phyloP scores from a whole-genome alignment of 2,888 invertebrate genomes.

The Epsilonema sp. region DNA sequence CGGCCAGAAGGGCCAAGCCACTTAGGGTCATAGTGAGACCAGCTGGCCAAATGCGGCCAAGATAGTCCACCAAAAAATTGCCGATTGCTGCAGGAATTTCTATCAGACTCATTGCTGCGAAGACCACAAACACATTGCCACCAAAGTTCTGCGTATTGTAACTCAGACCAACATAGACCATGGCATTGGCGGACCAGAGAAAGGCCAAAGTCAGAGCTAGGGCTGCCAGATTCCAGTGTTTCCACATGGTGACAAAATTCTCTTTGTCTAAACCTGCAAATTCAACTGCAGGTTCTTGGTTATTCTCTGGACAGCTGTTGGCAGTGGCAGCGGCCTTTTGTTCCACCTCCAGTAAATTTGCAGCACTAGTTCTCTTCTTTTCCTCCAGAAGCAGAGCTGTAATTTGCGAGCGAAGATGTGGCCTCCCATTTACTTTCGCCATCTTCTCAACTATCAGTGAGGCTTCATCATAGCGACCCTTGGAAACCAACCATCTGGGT shows the following conservation, averaged over 20 bases:
- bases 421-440: not conserved
- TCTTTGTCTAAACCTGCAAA: too few relatives aligned
- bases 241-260: not conserved
- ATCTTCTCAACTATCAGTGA: not conserved
- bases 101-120: not conserved
- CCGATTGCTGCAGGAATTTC: not conserved
- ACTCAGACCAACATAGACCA: not conserved
- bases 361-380: too few relatives aligned
- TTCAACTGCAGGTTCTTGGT: too few relatives aligned
- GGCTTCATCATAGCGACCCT: not conserved
- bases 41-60: not conserved
- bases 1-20: not conserved
- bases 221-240: not conserved
- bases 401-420: too few relatives aligned
- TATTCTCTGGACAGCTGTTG: too few relatives aligned
- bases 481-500: not conserved
- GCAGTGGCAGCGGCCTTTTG: too few relatives aligned
- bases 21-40: not conserved
- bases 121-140: not conserved
- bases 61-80: not conserved
- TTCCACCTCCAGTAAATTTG: too few relatives aligned
- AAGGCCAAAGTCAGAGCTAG: not conserved
- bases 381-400: too few relatives aligned
- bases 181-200: not conserved
- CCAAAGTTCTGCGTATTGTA: not conserved